phyloP scores from a whole-genome alignment of 2,113 vertebrate genomes.

The Anser brachyrhynchus region DNA sequence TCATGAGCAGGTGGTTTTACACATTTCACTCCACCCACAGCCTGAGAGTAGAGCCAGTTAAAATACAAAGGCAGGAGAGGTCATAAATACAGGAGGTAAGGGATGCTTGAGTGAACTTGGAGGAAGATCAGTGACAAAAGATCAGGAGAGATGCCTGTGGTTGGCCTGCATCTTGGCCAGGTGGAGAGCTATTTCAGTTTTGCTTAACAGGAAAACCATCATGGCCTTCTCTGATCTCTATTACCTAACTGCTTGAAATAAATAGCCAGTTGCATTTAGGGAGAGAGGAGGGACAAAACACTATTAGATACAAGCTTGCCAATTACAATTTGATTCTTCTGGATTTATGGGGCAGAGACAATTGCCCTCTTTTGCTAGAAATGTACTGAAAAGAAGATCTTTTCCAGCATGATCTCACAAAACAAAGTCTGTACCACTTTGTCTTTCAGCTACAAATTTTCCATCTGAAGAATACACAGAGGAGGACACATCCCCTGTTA shows the following conservation, averaged over 20 bases:
- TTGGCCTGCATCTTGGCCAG: conserved; percentile 13
- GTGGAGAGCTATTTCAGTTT: conserved; percentile 54
- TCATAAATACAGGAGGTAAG: conserved; percentile 61
- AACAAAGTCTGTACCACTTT: not conserved
- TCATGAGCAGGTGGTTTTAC: conserved; percentile 52
- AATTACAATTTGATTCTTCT: not conserved
- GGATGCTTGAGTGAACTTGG: conserved; percentile 62
- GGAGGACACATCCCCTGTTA: not conserved
- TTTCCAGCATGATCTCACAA: not conserved
- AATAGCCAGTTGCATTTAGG: not conserved
- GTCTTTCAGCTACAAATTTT: not conserved
- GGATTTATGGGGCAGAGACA: conserved; percentile 2
- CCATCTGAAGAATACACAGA: not conserved
- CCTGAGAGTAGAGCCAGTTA: conserved; percentile 27
- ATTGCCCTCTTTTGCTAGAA: not conserved
- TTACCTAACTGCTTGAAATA: conserved; percentile 15
- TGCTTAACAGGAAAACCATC: conserved; percentile 12
- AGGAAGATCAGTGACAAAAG: conserved; percentile 19
- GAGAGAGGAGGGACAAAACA: not conserved
- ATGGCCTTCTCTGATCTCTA: not conserved
- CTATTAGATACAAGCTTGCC: not conserved
- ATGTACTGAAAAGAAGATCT: not conserved
- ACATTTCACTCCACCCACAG: conserved; percentile 49
- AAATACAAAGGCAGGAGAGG: conserved; percentile 59
- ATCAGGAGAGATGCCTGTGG: conserved; percentile 22